Evolutionary conservation across 2,888 invertebrate species (phyloP).

Genomic region (Agriopis aurantiaria): DNA sequence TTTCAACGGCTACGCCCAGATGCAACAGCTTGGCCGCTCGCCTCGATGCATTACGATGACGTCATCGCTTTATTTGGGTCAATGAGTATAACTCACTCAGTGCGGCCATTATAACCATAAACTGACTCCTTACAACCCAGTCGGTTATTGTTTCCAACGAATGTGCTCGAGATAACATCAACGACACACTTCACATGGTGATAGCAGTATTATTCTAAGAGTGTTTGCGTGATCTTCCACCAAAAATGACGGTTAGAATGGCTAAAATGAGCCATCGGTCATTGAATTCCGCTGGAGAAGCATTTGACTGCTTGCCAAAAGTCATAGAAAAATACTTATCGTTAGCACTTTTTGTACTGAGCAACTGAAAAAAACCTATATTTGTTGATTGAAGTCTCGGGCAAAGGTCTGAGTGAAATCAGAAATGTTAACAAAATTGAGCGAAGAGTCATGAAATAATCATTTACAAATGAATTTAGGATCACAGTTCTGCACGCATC

Average conservation of each 20-base stretch:
- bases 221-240: conserved; percentile 22
- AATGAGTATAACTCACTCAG: conserved; percentile 65
- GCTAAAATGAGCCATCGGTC: conserved; percentile 49
- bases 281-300: conserved; percentile 49
- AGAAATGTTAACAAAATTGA: conserved; percentile 36
- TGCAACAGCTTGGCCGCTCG: conserved; percentile 56
- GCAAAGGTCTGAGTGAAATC: conserved; percentile 16
- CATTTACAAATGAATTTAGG: conserved; percentile 56
- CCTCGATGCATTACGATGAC: conserved; percentile 68
- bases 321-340: conserved; percentile 47
- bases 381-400: conserved; percentile 31
- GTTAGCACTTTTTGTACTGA: conserved; percentile 35
- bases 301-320: conserved; percentile 59
- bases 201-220: conserved; percentile 18
- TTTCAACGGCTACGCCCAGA: conserved; percentile 70
- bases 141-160: conserved; percentile 34
- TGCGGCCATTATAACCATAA: conserved; percentile 73
- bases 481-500: conserved; percentile 23
- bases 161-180: conserved; percentile 31
- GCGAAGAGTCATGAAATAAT: conserved; percentile 56
- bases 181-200: conserved; percentile 29
- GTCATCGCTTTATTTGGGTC: conserved; percentile 79
- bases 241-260: conserved; percentile 38
- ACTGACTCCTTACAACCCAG: conserved; percentile 36
- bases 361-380: conserved; percentile 15